Percentiles rank a stretch among this genome's conserved stretches.
These are phyloP conservation scores for Cataglyphis livida DNA, from an alignment of 2,888 invertebrate genomes.

Conservation along the genomic window DNA sequence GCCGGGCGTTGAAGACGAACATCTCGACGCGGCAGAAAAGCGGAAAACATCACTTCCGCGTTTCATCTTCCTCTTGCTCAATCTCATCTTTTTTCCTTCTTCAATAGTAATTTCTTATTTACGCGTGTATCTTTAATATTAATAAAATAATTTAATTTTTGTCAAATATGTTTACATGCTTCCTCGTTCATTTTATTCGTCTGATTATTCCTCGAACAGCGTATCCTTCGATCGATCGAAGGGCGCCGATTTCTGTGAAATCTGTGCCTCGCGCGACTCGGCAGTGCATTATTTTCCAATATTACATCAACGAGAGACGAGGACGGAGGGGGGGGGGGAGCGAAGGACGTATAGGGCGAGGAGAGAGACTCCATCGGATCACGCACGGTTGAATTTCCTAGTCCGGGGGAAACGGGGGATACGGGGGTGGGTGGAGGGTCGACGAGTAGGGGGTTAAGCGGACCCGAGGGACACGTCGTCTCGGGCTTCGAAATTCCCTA, in stretches of 20 bases:
- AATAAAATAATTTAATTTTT: neutral
- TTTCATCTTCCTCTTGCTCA: constrained; percentile 4
- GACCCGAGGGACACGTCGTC: constrained; percentile 81
- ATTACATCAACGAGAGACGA: constrained; percentile 69
- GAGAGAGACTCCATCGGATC: constrained; percentile 73
- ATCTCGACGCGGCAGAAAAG: constrained; percentile 11
- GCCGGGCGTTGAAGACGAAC: constrained; percentile 35
- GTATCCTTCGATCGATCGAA: neutral
- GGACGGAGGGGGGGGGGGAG: constrained; percentile 9
- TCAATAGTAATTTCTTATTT: no score
- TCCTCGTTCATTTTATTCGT: constrained; percentile 1
- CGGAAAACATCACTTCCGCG: constrained; percentile 43
- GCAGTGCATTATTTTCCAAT: constrained; percentile 84
- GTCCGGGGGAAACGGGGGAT: constrained; percentile 72
- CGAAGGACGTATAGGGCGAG: constrained; percentile 23
- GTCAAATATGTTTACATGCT: neutral
- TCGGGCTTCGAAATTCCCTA: constrained; percentile 82
- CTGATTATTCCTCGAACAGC: neutral
- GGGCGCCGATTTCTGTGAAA: constrained; percentile 50
- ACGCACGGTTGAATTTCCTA: constrained; percentile 81
- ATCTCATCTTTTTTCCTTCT: neutral
- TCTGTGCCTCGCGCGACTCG: constrained; percentile 69
- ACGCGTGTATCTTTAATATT: neutral
- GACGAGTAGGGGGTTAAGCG: constrained; percentile 78
- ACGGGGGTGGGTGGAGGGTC: constrained; percentile 35